Percentiles rank a stretch among this genome's conserved stretches.
These are phyloP conservation scores for Oreocharis arfaki DNA, from an alignment of 2,113 vertebrate genomes.

Conservation along the genomic window DNA sequence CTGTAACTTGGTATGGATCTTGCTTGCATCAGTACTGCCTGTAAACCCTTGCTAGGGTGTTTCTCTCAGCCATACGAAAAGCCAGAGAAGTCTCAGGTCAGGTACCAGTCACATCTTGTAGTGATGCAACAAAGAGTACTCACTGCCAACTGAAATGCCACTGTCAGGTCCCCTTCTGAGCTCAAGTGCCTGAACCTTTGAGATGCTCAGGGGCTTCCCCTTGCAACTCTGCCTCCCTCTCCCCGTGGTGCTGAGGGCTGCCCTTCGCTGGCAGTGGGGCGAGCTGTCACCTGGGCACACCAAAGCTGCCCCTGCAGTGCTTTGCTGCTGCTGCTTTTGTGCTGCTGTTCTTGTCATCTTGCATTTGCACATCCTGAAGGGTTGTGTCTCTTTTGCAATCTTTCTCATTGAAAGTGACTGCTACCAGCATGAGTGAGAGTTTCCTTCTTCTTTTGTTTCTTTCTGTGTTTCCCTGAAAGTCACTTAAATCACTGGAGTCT, in stretches of 20 bases:
- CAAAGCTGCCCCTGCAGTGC: accelerated
- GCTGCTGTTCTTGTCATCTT: neutral
- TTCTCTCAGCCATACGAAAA: neutral
- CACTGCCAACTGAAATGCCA: neutral
- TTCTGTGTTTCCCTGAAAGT: neutral
- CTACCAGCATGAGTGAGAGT: neutral
- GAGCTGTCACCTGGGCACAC: neutral
- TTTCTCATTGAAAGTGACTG: neutral
- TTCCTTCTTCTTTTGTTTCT: neutral
- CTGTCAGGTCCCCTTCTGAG: neutral
- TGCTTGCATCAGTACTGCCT: neutral
- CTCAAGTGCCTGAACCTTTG: neutral
- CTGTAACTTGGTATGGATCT: neutral
- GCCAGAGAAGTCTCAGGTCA: neutral
- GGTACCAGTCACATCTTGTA: neutral
- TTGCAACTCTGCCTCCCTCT: neutral
- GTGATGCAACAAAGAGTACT: neutral
- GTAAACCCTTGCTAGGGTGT: neutral
- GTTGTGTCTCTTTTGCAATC: neutral
- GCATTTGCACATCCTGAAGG: neutral
- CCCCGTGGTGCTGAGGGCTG: neutral
- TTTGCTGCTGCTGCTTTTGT: neutral
- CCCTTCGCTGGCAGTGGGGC: neutral
- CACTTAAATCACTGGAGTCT: neutral
- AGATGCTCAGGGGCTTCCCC: neutral